A percentile compares a stretch with the other conserved stretches of the same genome.
phyloP scores from a whole-genome alignment of 2,113 vertebrate genomes.

The Urocynchramus pylzowi region DNA sequence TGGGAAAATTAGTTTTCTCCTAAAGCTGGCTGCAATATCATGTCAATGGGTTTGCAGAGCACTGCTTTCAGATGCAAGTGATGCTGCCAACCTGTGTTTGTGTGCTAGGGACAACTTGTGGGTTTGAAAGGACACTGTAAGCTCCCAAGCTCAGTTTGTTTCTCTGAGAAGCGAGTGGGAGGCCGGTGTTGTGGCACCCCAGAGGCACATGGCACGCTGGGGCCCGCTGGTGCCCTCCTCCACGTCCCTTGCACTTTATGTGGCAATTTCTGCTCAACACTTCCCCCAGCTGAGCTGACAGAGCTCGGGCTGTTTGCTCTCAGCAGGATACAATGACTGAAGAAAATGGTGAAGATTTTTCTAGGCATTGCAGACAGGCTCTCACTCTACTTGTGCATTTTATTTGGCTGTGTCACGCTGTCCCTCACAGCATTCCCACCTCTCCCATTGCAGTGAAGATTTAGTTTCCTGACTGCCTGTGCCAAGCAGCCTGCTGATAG shows the following conservation, averaged over 20 bases:
- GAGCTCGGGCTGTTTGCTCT: neutral
- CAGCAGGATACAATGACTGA: neutral
- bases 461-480: neutral
- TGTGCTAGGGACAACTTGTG: neutral
- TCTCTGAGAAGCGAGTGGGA: neutral
- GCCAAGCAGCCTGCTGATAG: slow-evolving; percentile 16
- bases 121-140: neutral
- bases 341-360: neutral
- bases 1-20: neutral
- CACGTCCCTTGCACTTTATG: neutral
- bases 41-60: neutral
- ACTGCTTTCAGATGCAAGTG: neutral
- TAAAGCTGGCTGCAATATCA: neutral
- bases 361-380: neutral
- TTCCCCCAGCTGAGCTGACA: neutral
- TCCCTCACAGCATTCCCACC: neutral
- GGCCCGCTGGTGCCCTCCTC: rapidly evolving
- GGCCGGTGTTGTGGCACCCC: neutral
- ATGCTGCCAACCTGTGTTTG: neutral
- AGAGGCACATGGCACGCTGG: rapidly evolving
- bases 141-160: neutral
- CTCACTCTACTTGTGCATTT: neutral
- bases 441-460: neutral
- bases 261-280: neutral
- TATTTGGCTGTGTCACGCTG: neutral